These are phyloP conservation scores for Gallinago paraguaiae DNA, from an alignment of 2,113 vertebrate genomes.

Conservation along the genomic window DNA sequence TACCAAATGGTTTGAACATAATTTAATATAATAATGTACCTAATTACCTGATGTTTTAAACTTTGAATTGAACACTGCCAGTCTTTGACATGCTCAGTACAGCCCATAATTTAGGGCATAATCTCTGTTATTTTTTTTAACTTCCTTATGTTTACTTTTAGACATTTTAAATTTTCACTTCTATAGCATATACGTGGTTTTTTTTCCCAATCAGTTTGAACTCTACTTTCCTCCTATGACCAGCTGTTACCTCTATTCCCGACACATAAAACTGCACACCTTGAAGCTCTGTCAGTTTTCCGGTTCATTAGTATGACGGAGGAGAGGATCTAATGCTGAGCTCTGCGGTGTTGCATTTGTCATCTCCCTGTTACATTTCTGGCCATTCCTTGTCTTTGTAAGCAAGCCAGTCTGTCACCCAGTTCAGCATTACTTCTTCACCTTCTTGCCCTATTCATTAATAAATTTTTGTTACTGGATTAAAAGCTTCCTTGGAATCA, in stretches of 20 bases:
- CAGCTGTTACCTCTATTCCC: not conserved
- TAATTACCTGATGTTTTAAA: not conserved
- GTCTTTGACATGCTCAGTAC: not conserved
- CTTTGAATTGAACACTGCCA: not conserved
- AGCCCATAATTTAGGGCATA: not conserved
- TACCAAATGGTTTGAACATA: not conserved
- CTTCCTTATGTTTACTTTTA: not conserved
- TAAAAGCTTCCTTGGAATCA: constrained; percentile 36
- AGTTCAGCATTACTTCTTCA: not conserved
- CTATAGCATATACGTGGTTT: not conserved
- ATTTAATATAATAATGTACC: not conserved
- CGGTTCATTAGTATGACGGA: not conserved
- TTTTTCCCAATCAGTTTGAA: not conserved
- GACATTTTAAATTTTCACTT: not conserved
- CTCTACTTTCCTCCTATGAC: not conserved
- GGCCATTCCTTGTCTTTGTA: not conserved
- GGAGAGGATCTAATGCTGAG: not conserved
- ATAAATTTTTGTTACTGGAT: not conserved
- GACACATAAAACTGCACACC: not conserved
- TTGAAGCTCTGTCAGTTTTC: not conserved
- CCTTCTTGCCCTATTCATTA: not conserved
- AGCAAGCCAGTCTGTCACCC: not conserved
- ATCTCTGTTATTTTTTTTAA: not conserved
- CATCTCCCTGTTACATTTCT: not conserved
- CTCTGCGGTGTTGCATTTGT: not conserved